Conservation (phyloP, 2,797 vertebrate genomes). For the Heliangelus exortis region DNA sequence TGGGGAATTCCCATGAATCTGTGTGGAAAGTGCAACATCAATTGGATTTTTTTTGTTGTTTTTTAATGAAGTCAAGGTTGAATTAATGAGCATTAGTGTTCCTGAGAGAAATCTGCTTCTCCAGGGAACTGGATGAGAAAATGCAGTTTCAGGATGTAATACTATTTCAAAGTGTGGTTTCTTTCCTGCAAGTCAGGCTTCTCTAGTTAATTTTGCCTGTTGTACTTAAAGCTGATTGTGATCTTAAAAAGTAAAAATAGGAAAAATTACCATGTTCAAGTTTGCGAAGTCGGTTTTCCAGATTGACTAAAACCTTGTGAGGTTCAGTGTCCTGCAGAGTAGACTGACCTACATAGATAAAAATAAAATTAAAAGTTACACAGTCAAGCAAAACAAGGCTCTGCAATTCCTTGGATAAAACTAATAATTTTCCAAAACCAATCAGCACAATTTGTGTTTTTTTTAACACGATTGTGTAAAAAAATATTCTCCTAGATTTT, state of each 20-base stretch:
- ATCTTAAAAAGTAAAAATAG: neutral
- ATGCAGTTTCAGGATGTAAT: neutral
- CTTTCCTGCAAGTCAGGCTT: neutral
- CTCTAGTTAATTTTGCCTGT: neutral
- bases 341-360: neutral
- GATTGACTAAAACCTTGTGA: neutral
- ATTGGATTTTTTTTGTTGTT: neutral
- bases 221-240: neutral
- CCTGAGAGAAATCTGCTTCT: neutral
- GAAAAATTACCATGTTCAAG: conserved; percentile 28
- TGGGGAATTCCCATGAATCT: neutral
- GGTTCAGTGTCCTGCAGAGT: neutral
- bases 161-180: neutral
- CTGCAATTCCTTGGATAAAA: neutral
- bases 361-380: neutral
- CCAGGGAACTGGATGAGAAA: neutral
- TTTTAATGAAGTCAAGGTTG: neutral
- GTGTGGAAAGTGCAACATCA: neutral
- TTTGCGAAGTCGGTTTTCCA: neutral
- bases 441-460: neutral
- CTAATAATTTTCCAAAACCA: neutral
- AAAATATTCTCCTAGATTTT: neutral
- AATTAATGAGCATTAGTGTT: neutral
- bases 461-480: neutral
- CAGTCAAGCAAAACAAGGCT: neutral